Base-by-base conservation (phyloP, 2,113 vertebrate species). In the Zosterops japonicus region DNA sequence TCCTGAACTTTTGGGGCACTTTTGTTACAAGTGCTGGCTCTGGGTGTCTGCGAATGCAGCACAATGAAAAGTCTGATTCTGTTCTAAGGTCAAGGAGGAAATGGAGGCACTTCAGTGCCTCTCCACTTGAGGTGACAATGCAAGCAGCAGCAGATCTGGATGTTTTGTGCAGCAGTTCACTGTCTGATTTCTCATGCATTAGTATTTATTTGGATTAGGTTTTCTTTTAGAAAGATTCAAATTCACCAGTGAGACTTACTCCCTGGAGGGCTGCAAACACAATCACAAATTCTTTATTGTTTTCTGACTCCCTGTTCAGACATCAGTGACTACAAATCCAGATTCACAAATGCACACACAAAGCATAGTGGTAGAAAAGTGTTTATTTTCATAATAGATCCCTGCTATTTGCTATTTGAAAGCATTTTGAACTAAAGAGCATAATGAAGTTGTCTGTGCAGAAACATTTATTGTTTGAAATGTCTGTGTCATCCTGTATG, bases 21-120 rank as follows among this genome's bases (percentile, higher is more conserved):
- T 88, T 79, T 64, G 18, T 35, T 88, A 39, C 29, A 80, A 46
- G 70, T 60, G 49, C n/a, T 65, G 52, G 49, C 61, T 42, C 14
- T 64, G 16, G 2, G 12, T 74, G 39, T 25, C 52, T 39, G 28
- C 0, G 28, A 83, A 83, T 24, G 19, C 17, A 83, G 63, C n/a
- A 39, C 55, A 83, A 8, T 44, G 39, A 50, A 83, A 86, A 86
- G 9, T 6, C 35, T 53, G 33, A 22, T 67, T 69, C 2, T 2
- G 27, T 80, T 83, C 79, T 70, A 57, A 72, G 65, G 89, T 93
- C 89, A 94, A 91, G 78, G 25, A 60, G 70, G 49, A 92, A 74
- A 77, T 8, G 20, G 16, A 77, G 14, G 59, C 47, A 75, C 59
- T 88, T 86, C 60, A 83, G 49, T 29, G 15, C 28, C 42, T 77